Evolutionary conservation across 2,888 invertebrate genomes (phyloP), one percentile per base, ranked within the genome.

Genomic region (Magallana nippona): DNA sequence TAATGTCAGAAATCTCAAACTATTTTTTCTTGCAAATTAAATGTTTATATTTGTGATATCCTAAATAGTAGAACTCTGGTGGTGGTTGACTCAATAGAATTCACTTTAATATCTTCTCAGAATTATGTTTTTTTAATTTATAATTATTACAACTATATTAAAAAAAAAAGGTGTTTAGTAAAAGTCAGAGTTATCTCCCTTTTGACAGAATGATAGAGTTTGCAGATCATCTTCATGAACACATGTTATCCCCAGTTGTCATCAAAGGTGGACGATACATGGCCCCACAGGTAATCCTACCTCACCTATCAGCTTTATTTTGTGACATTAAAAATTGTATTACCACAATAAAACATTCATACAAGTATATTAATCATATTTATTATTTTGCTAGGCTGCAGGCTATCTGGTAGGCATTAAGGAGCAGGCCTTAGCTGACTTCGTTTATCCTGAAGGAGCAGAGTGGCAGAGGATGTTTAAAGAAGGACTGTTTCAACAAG

Each of bases 181-280:
- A 44, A n/a, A 44, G 8, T 44, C 44, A 57, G 55, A 19, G 2
- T 32, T 80, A 17, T 19, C 56, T 60, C 60, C 55, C 55, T 60
- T 71, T 17, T 8, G 17, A 13, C 32, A 95, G 97, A 78, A 95
- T 97, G 91, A 96, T 97, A 56, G 98, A 98, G 94, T 98, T 96
- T 94, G 97, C 97, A 13, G 97, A 98, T 93, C 98, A 98, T 92
- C 97, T 98, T 88, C 97, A 98, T 92, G 97, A 98, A 89, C 97
- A 98, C 93, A 98, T 98, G 94, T 95, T 95, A 57, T 95, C 96
- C 91, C 98, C 98, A 0, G 96, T 96, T 17, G 91, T 95, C 2
- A 95, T 98, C 1, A 94, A 95, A 84, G 95, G 96, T 89, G 97
- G 97, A 17, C 83, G 87, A 81, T 98, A 98, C 91, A 94, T 96